Conservation (phyloP, 2,888 invertebrate species). For the Belgica antarctica region DNA sequence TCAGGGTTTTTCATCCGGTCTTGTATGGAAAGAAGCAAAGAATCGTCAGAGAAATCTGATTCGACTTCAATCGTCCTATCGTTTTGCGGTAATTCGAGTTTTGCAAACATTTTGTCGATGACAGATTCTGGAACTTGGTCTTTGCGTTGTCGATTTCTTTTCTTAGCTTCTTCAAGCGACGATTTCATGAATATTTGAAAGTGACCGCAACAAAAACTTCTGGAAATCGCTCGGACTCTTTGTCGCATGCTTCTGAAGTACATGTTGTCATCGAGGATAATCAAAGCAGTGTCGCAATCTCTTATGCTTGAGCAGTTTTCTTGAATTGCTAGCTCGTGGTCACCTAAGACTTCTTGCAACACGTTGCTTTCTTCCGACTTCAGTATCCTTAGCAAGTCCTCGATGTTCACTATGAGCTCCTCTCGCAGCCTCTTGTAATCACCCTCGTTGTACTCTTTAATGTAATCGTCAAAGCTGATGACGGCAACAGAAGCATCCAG, state of each 20-base stretch:
- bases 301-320: too few species aligned
- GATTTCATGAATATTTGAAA: conserved; percentile 38
- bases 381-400: neutral
- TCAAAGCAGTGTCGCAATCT: conserved; percentile 4
- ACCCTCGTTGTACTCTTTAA: conserved; percentile 10
- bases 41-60: neutral
- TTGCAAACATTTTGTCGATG: conserved; percentile 28
- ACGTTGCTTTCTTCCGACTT: conserved; percentile 10
- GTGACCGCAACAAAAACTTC: neutral
- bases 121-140: neutral
- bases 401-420: neutral
- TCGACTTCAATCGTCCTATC: neutral
- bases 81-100: conserved; percentile 14
- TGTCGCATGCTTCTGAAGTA: conserved; percentile 37
- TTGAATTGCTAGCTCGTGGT: too few species aligned
- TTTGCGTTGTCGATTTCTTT: neutral
- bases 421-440: conserved; percentile 32
- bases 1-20: conserved; percentile 33
- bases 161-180: conserved; percentile 1
- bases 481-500: conserved; percentile 5
- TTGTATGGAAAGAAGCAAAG: neutral
- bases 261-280: conserved; percentile 37
- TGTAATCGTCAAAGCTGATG: conserved; percentile 31
- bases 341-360: neutral
- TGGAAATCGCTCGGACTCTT: neutral